These are phyloP conservation scores for Arion vulgaris DNA, from an alignment of 1,140 invertebrate genomes.

Conservation along the genomic window DNA sequence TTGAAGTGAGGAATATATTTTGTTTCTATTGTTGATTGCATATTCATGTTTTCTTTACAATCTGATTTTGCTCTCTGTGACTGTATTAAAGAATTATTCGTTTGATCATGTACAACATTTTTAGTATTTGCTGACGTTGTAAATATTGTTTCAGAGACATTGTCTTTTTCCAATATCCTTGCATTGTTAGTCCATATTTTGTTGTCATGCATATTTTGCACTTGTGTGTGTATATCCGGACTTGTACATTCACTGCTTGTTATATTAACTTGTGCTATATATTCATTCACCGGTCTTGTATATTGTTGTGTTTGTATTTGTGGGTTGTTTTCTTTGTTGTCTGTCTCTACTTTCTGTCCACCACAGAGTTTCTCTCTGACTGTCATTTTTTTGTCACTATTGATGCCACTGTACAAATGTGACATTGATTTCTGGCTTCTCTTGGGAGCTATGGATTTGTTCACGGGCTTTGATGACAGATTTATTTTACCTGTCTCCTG, in stretches of 20 bases:
- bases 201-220: neutral
- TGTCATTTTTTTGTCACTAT: neutral
- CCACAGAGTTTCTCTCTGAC: neutral
- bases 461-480: conserved; percentile 1
- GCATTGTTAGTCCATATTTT: neutral
- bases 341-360: neutral
- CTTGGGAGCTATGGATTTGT: neutral
- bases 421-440: conserved; percentile 1
- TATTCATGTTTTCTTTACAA: neutral
- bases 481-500: neutral
- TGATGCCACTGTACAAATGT: neutral
- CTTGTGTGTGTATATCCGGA: too few species aligned
- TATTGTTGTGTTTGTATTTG: neutral
- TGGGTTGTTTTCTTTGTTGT: neutral
- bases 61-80: neutral
- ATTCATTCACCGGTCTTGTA: neutral
- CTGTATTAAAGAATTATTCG: neutral
- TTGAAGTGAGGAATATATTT: conserved; percentile 14
- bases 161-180: neutral
- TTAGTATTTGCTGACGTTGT: neutral
- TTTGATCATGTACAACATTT: neutral
- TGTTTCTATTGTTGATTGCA: neutral
- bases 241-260: neutral
- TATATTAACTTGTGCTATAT: neutral
- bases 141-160: neutral